phyloP scores from a whole-genome alignment of 2,113 vertebrate genomes.

The Tupaia chinensis region DNA sequence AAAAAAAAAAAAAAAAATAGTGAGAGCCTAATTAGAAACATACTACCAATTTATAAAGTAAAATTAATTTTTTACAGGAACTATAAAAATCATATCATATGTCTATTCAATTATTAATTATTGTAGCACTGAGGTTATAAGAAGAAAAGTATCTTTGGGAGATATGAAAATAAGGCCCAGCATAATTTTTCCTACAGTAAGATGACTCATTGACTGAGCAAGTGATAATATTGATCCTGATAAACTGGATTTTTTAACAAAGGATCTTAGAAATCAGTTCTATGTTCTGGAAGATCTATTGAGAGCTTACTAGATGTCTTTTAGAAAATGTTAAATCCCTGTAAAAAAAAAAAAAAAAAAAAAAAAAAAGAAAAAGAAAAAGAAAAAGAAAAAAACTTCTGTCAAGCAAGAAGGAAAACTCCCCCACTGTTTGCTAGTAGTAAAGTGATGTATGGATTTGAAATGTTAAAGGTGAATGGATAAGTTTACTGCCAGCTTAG shows the following conservation, averaged over 20 bases:
- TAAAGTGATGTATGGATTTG: not conserved
- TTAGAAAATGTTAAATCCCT: conserved; percentile 54
- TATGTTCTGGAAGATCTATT: not conserved
- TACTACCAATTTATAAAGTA: not conserved
- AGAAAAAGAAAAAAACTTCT: not conserved
- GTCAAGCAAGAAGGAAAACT: not conserved
- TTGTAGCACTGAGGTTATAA: not conserved
- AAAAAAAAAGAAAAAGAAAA: too few relatives aligned
- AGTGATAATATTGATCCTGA: not conserved
- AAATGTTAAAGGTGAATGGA: conserved; percentile 31
- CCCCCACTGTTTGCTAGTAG: not conserved
- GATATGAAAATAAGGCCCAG: not conserved
- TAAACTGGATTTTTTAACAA: not conserved
- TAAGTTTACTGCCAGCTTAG: not conserved
- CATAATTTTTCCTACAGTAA: not conserved
- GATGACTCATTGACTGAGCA: not conserved
- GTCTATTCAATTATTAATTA: not conserved
- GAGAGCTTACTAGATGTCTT: conserved; percentile 25
- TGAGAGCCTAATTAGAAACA: conserved; percentile 4
- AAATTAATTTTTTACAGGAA: not conserved
- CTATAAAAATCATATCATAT: not conserved
- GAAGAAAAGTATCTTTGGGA: not conserved
- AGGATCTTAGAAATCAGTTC: not conserved
- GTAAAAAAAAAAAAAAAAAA: too few relatives aligned
- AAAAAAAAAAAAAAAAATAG: not conserved